A percentile compares a stretch with the other conserved stretches of the same genome.
Conservation (phyloP, 1,140 invertebrate genomes). For the Limonius californicus region DNA sequence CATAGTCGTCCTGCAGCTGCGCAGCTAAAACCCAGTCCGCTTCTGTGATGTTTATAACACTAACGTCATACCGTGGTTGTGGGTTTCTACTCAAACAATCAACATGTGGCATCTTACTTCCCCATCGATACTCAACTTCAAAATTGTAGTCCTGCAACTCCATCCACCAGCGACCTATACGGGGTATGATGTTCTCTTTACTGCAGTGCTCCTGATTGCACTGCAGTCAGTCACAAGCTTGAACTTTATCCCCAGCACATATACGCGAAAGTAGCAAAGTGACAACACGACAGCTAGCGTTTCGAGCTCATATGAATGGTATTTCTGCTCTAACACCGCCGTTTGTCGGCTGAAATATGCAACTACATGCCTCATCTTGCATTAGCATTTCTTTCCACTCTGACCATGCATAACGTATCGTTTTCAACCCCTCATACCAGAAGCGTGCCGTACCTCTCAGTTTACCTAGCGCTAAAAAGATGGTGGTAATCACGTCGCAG, state of each 20-base stretch:
- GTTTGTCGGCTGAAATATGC: conserved; percentile 31
- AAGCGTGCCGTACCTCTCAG: too few species aligned
- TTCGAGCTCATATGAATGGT: conserved; percentile 46
- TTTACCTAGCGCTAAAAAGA: too few species aligned
- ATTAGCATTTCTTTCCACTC: too few species aligned
- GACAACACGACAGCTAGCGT: conserved; percentile 25
- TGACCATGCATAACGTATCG: too few species aligned
- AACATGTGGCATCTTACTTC: conserved; percentile 34
- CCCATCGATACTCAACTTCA: conserved; percentile 33
- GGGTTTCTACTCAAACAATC: conserved; percentile 38
- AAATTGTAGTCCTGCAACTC: conserved; percentile 35
- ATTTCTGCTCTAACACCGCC: conserved; percentile 29
- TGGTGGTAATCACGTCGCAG: too few species aligned
- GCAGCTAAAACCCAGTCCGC: conserved; percentile 31
- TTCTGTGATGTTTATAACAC: background rate
- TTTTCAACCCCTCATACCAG: too few species aligned
- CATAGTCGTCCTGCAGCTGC: too few species aligned
- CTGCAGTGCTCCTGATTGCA: conserved; percentile 23
- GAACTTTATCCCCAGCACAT: conserved; percentile 27
- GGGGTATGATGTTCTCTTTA: conserved; percentile 33
- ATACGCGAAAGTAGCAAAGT: conserved; percentile 30
- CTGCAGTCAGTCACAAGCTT: conserved; percentile 35
- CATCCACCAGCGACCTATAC: conserved; percentile 39
- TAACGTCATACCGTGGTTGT: background rate
- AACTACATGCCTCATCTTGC: too few species aligned